Percentiles rank a stretch among this genome's conserved stretches.
Evolutionary conservation across 37 sponge, comb jelly and placozoan species (phyloP).

Genomic region (Cliona cf. orientalis): DNA sequence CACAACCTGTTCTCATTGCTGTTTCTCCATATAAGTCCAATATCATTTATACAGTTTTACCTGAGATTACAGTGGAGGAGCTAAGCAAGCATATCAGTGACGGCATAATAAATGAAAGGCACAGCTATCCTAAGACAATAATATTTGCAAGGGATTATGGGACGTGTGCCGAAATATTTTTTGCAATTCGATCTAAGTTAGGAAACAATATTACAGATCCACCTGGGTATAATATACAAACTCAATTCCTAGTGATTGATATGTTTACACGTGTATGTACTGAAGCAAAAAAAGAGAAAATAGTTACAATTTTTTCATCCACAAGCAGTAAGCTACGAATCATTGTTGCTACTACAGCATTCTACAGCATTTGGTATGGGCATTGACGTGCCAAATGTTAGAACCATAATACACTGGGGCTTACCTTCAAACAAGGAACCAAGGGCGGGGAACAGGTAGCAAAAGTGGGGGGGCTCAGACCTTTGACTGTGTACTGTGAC

Average conservation of each 20-base stretch:
- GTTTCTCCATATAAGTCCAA: conserved; percentile 34
- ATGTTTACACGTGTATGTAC: conserved; percentile 35
- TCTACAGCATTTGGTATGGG: conserved; percentile 74
- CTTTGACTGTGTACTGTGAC: no score
- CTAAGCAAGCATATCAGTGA: background rate
- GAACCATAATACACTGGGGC: conserved; percentile 46
- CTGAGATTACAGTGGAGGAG: background rate
- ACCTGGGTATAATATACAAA: conserved; percentile 13
- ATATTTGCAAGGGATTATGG: conserved; percentile 10
- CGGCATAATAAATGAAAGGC: no score
- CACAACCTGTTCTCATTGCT: conserved; percentile 17
- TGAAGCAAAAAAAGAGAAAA: conserved; percentile 24
- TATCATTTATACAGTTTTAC: conserved; percentile 23
- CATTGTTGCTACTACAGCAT: conserved; percentile 41
- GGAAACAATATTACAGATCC: conserved; percentile 54
- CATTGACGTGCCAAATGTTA: conserved; percentile 45
- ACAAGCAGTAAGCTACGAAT: conserved; percentile 16
- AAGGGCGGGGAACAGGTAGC: no score
- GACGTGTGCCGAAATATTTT: conserved; percentile 24
- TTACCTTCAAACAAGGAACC: conserved; percentile 22
- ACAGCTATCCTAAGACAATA: conserved; percentile 41
- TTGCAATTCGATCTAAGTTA: background rate
- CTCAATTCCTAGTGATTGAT: conserved; percentile 24
- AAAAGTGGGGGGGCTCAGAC: no score
- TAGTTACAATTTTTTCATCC: conserved; percentile 21